Evolutionary conservation across 2,113 vertebrate species (phyloP).

Genomic region (Sorex fumeus): DNA sequence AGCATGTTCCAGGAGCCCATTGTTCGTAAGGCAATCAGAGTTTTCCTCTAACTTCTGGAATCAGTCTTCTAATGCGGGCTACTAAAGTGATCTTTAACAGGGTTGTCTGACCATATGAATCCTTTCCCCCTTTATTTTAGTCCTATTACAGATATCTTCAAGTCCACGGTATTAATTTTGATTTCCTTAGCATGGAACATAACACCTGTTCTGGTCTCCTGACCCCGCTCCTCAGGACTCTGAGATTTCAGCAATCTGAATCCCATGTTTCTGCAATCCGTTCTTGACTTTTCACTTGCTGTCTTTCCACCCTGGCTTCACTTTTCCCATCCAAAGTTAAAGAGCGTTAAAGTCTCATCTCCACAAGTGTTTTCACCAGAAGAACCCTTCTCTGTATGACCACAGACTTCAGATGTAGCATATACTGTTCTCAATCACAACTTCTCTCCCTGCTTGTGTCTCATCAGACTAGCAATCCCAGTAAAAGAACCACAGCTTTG

Average conservation of each 20-base stretch:
- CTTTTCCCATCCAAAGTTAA: background rate
- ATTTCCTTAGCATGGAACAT: background rate
- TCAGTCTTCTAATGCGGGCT: background rate
- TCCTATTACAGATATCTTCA: background rate
- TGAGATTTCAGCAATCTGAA: background rate
- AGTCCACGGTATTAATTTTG: background rate
- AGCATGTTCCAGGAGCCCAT: background rate
- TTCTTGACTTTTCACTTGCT: no score
- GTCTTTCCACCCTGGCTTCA: background rate
- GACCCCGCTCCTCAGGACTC: background rate
- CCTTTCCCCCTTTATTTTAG: background rate
- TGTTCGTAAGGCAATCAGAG: background rate
- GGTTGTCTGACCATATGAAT: no score
- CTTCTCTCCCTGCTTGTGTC: background rate
- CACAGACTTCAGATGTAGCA: background rate
- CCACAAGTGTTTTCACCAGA: background rate
- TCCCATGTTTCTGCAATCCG: no score
- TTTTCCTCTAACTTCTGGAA: background rate
- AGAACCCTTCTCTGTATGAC: background rate
- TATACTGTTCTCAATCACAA: background rate
- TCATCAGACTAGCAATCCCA: background rate
- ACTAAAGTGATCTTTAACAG: background rate
- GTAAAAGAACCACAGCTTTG: background rate
- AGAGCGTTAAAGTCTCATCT: background rate
- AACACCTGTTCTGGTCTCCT: background rate